A percentile compares a stretch with the other conserved stretches of the same genome.
phyloP scores from a whole-genome alignment of 2,888 invertebrate species.

The Tuberolachnus salignus region DNA sequence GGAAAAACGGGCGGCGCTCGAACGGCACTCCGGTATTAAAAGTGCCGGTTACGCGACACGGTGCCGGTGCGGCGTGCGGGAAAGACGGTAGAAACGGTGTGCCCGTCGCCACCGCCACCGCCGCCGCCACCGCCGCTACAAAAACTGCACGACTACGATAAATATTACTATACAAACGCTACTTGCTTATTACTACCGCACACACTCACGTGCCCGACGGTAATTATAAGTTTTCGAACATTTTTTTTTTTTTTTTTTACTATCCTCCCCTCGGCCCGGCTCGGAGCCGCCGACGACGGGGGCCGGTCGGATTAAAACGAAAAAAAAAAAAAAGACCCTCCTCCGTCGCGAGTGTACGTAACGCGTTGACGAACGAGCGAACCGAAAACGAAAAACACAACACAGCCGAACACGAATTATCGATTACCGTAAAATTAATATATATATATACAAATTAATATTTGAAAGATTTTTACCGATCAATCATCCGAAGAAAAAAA shows the following conservation, averaged over 20 bases:
- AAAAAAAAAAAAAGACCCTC: too few species aligned
- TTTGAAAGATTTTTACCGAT: too few species aligned
- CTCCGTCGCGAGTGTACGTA: too few species aligned
- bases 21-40: background rate
- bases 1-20: too few species aligned
- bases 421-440: too few species aligned
- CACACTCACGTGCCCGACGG: background rate
- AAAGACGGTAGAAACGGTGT: background rate
- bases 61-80: background rate
- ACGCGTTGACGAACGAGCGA: too few species aligned
- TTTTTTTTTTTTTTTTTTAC: too few species aligned
- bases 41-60: conserved; percentile 3
- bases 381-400: too few species aligned
- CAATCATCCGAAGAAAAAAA: too few species aligned
- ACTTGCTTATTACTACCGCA: background rate
- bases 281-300: background rate
- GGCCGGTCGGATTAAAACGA: too few species aligned
- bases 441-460: too few species aligned
- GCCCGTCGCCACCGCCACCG: background rate
- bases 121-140: background rate
- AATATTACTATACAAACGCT: background rate
- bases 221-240: conserved; percentile 34
- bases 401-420: too few species aligned
- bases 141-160: background rate
- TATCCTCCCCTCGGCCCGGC: background rate